Evolutionary conservation across 2,888 invertebrate species (phyloP).

Genomic region (Glyphotaelius pellucidus): DNA sequence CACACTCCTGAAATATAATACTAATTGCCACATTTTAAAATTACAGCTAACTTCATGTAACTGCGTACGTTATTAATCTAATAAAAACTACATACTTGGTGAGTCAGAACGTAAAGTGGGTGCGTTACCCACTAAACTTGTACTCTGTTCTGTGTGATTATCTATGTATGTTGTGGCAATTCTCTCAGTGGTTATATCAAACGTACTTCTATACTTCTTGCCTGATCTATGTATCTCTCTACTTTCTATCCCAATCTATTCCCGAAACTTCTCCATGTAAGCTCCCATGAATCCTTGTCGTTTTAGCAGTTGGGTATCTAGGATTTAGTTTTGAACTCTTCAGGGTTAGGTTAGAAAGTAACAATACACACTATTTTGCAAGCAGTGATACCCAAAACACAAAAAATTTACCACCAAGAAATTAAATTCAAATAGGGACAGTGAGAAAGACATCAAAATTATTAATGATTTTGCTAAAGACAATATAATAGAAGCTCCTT

Average conservation of each 20-base stretch:
- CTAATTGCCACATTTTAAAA: constrained; percentile 57
- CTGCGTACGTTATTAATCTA: constrained; percentile 50
- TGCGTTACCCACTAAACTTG: constrained; percentile 12
- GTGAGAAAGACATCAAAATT: neutral
- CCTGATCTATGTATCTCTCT: constrained; percentile 51
- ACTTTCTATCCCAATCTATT: constrained; percentile 32
- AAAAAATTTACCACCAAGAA: neutral
- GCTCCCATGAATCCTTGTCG: neutral
- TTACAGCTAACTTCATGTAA: constrained; percentile 63
- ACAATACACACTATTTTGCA: neutral
- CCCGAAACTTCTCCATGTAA: neutral
- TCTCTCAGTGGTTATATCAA: constrained; percentile 46
- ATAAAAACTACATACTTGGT: constrained; percentile 61
- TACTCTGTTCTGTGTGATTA: constrained; percentile 54
- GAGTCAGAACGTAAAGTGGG: constrained; percentile 51
- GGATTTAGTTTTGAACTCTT: neutral
- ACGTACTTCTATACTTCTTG: constrained; percentile 41
- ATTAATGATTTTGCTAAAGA: neutral
- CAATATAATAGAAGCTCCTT: too few relatives aligned
- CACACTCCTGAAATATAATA: constrained; percentile 53
- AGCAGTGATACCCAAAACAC: neutral
- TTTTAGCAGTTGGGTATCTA: neutral
- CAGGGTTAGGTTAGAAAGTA: neutral
- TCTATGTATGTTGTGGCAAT: constrained; percentile 59
- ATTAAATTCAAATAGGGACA: too few relatives aligned